Conservation (phyloP, 1,140 invertebrate genomes). For the Neotoxoptera formosana region DNA sequence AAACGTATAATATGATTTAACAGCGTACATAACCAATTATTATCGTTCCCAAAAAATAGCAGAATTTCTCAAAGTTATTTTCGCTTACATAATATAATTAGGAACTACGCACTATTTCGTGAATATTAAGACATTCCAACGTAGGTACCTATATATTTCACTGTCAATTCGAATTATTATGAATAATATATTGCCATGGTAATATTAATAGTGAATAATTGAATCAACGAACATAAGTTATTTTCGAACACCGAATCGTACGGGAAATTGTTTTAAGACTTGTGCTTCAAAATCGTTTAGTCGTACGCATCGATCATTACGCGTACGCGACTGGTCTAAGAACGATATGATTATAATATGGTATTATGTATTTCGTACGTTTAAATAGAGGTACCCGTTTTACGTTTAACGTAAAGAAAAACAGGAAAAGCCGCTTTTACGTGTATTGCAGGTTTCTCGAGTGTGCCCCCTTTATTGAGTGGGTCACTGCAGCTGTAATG, state of each 20-base stretch:
- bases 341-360: background rate
- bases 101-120: background rate
- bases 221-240: background rate
- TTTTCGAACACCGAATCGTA: background rate
- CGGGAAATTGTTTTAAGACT: background rate
- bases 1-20: constrained; percentile 19
- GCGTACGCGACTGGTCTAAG: background rate
- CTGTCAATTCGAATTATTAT: background rate
- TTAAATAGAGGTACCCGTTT: background rate
- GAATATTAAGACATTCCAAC: background rate
- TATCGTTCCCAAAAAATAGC: background rate
- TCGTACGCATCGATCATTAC: background rate
- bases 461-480: background rate
- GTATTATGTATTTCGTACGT: background rate
- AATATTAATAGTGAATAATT: background rate
- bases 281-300: background rate
- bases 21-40: background rate
- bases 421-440: background rate
- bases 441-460: background rate
- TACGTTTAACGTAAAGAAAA: background rate
- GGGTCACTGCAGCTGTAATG: background rate
- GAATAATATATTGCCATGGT: background rate
- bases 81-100: background rate
- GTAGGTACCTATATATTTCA: no score
- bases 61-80: background rate